Evolutionary conservation across 2,113 vertebrate species (phyloP).

Genomic region (Tragulus kanchil): DNA sequence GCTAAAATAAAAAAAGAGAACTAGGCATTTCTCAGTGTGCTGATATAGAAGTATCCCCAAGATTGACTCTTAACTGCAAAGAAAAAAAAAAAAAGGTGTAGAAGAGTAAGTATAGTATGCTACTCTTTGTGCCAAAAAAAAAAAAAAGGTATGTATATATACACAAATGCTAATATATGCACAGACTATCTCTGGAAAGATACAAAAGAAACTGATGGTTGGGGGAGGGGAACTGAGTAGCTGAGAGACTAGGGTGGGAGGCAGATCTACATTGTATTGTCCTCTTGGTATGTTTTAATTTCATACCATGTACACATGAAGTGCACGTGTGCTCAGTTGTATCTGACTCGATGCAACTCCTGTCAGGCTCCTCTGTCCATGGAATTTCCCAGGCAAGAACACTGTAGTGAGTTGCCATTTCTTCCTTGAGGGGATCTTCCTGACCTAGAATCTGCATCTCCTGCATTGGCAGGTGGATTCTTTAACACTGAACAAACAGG

Average conservation of each 20-base stretch:
- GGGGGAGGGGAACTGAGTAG: not conserved
- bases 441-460: not conserved
- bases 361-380: not conserved
- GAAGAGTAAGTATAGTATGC: not conserved
- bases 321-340: not conserved
- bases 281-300: constrained; percentile 2
- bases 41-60: not conserved
- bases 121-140: constrained; percentile 25
- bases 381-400: not conserved
- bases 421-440: not conserved
- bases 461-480: not conserved
- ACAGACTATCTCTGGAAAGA: constrained; percentile 28
- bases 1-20: constrained; percentile 25
- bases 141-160: not conserved
- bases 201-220: not conserved
- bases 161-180: not conserved
- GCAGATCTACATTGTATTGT: constrained; percentile 2
- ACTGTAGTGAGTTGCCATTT: not conserved
- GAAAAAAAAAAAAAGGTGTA: not conserved
- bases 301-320: not conserved
- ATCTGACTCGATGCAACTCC: not conserved
- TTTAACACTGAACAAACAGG: not conserved
- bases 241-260: not conserved
- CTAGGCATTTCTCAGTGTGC: not conserved
- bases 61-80: constrained; percentile 10